Evolutionary conservation across 2,113 vertebrate species (phyloP).

Genomic region (Muntiacus reevesi): DNA sequence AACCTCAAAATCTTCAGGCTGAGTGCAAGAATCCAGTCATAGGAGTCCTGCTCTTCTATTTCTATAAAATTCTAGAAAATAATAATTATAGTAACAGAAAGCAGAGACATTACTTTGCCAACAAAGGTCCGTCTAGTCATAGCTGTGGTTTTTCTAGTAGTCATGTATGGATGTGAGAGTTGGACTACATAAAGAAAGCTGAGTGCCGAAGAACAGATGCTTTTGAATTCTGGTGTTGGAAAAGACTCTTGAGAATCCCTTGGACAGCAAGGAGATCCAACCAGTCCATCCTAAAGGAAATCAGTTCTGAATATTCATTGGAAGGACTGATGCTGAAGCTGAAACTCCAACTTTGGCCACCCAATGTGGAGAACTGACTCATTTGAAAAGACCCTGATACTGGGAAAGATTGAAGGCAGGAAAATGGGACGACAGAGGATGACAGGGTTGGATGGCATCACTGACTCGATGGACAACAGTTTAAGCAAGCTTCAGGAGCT

Average conservation of each 20-base stretch:
- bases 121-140: not conserved
- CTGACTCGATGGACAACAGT: not conserved
- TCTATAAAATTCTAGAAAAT: not conserved
- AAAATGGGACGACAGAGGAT: not conserved
- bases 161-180: not conserved
- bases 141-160: not conserved
- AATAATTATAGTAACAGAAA: not conserved
- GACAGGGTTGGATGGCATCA: not conserved
- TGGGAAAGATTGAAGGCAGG: not conserved
- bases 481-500: not conserved
- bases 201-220: not conserved
- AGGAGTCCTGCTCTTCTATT: not conserved
- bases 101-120: not conserved
- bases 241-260: not conserved
- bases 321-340: not conserved
- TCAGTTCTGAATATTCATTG: not conserved
- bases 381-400: not conserved
- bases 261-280: not conserved
- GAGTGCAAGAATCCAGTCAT: not conserved
- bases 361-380: not conserved
- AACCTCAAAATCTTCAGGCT: not conserved
- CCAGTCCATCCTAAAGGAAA: not conserved
- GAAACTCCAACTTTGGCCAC: not conserved
- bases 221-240: not conserved
- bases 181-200: not conserved